Conservation (phyloP, 1,140 invertebrate genomes). For the Triops longicaudatus region DNA sequence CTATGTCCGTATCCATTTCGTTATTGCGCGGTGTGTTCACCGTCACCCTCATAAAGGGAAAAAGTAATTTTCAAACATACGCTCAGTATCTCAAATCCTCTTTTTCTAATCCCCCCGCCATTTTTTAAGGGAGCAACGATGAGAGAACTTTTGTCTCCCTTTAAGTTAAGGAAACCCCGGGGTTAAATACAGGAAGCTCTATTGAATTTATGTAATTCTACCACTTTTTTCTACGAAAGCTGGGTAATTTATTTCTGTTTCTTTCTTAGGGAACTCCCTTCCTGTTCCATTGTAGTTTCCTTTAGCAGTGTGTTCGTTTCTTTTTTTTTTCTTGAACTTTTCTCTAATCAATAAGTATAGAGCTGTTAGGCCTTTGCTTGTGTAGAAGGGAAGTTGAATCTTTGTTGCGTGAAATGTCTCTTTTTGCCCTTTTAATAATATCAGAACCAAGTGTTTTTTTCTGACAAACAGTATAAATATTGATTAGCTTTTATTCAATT, state of each 20-base stretch:
- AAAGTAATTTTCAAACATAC: too few species aligned
- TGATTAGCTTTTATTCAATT: too few species aligned
- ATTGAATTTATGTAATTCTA: background rate
- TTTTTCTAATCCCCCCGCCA: background rate
- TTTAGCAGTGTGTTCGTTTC: background rate
- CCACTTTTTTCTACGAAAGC: background rate
- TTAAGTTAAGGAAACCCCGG: background rate
- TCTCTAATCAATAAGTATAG: background rate
- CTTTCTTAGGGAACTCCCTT: background rate
- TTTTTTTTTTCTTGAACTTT: background rate
- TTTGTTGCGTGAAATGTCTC: background rate
- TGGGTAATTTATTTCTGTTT: background rate
- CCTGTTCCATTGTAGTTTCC: background rate
- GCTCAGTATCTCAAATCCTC: background rate
- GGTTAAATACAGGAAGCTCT: background rate
- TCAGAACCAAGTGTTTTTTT: too few species aligned
- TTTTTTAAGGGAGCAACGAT: background rate
- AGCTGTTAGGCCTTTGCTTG: background rate
- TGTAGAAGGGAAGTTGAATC: background rate
- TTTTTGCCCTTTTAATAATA: background rate
- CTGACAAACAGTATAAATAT: too few species aligned
- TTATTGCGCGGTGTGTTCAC: too few species aligned
- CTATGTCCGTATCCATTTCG: too few species aligned
- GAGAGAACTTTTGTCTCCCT: background rate
- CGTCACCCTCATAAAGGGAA: too few species aligned